Percentiles rank a stretch among this genome's conserved stretches.
phyloP scores from a whole-genome alignment of 2,888 invertebrate species.

The Lacanobia oleracea region DNA sequence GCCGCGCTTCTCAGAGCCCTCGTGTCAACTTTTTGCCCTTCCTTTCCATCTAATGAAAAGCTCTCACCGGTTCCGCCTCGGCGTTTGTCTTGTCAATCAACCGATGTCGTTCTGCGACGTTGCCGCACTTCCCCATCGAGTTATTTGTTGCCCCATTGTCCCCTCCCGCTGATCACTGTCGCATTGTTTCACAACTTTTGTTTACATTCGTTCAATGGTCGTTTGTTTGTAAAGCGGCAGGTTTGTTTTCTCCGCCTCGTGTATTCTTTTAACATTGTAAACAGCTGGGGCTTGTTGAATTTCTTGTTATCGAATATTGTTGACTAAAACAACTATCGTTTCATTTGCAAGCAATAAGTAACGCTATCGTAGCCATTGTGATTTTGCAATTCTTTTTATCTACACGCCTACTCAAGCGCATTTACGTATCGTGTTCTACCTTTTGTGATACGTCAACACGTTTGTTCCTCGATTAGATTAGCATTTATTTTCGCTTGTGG shows the following conservation, averaged over 20 bases:
- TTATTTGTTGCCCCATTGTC: constrained; percentile 89
- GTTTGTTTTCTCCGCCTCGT: constrained; percentile 79
- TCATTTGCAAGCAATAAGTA: constrained; percentile 70
- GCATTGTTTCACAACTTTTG: constrained; percentile 87
- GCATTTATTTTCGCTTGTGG: constrained; percentile 60
- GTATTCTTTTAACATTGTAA: constrained; percentile 79
- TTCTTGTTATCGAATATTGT: constrained; percentile 78
- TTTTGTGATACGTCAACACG: constrained; percentile 65
- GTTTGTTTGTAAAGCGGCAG: constrained; percentile 82
- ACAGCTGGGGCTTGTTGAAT: constrained; percentile 76
- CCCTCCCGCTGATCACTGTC: constrained; percentile 83
- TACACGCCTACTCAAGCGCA: constrained; percentile 55
- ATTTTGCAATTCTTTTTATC: constrained; percentile 68
- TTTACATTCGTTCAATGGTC: constrained; percentile 84
- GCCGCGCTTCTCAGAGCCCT: constrained; percentile 67
- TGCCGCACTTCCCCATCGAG: constrained; percentile 82
- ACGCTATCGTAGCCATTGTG: constrained; percentile 67
- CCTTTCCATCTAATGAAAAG: constrained; percentile 83
- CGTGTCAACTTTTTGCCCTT: constrained; percentile 80
- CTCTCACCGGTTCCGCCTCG: constrained; percentile 79
- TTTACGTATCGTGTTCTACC: constrained; percentile 56
- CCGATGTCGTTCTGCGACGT: constrained; percentile 74
- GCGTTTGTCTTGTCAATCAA: constrained; percentile 89
- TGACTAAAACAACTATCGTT: constrained; percentile 73
- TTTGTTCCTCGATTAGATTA: constrained; percentile 68